These are phyloP conservation scores for Mongoloraphidia duomilia DNA, from an alignment of 2,888 invertebrate genomes.

Conservation along the genomic window DNA sequence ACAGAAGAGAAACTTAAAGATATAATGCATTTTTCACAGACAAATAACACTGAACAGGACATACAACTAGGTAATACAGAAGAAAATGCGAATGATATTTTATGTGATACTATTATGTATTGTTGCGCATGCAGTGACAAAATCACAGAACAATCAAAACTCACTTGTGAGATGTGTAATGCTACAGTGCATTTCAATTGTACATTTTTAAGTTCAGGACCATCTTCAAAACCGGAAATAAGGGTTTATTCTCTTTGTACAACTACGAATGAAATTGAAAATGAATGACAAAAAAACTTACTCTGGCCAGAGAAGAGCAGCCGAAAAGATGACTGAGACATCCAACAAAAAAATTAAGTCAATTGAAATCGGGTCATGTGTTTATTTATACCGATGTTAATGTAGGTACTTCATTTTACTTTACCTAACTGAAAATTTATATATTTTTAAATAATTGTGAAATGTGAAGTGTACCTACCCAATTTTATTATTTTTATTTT, in stretches of 20 bases:
- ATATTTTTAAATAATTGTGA: too few relatives aligned
- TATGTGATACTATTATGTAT: not conserved
- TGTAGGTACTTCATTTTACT: too few relatives aligned
- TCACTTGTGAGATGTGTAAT: constrained; percentile 2
- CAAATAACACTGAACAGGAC: constrained; percentile 1
- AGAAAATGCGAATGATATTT: constrained; percentile 1
- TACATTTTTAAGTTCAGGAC: constrained; percentile 2
- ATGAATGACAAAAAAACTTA: not conserved
- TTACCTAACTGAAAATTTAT: too few relatives aligned
- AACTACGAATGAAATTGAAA: constrained; percentile 5
- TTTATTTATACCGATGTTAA: too few relatives aligned
- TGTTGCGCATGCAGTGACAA: not conserved
- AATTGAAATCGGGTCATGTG: not conserved
- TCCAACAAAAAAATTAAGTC: constrained; percentile 5
- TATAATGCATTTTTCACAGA: not conserved
- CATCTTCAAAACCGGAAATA: constrained; percentile 5
- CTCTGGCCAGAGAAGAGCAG: constrained; percentile 3
- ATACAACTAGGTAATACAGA: constrained; percentile 1
- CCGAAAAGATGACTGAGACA: constrained; percentile 3
- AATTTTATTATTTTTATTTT: too few relatives aligned
- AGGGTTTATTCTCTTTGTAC: constrained; percentile 5
- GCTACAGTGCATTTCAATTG: constrained; percentile 2
- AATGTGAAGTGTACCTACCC: too few relatives aligned
- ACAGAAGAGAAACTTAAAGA: constrained; percentile 1
- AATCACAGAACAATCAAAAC: constrained; percentile 1